A percentile compares a stretch with the other conserved stretches of the same genome.
Conservation (phyloP, 1,140 invertebrate species). For the Drosophila prosaltans region DNA sequence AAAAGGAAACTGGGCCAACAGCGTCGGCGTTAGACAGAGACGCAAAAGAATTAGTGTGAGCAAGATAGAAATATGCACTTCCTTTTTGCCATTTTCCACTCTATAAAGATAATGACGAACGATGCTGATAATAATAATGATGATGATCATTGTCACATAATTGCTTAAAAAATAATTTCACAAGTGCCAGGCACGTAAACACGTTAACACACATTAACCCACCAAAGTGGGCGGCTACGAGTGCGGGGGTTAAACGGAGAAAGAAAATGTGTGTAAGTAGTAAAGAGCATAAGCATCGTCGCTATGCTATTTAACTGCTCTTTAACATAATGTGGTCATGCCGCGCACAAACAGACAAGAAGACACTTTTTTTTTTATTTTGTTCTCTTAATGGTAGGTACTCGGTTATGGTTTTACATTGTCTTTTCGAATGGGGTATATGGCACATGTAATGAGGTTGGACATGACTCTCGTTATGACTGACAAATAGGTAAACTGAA, state of each 20-base stretch:
- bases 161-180: constrained; percentile 45
- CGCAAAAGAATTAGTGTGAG: not conserved
- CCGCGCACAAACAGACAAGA: constrained; percentile 13
- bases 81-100: constrained; percentile 45
- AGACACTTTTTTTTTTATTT: constrained; percentile 16
- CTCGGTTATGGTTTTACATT: constrained; percentile 16
- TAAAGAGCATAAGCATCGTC: constrained; percentile 5
- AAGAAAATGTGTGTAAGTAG: not conserved
- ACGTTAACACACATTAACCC: constrained; percentile 42
- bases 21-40: constrained; percentile 32
- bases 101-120: constrained; percentile 22
- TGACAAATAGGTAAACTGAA: not conserved
- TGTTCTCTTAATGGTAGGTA: constrained; percentile 27
- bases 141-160: constrained; percentile 11
- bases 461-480: constrained; percentile 1
- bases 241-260: no score
- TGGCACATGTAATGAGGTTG: constrained; percentile 3
- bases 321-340: constrained; percentile 62
- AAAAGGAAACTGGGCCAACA: constrained; percentile 22
- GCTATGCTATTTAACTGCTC: constrained; percentile 22
- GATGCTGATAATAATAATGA: constrained; percentile 1
- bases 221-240: constrained; percentile 21
- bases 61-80: constrained; percentile 32
- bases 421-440: constrained; percentile 3
- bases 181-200: constrained; percentile 45